A percentile compares a stretch with the other conserved stretches of the same genome.
Evolutionary conservation across 1,140 invertebrate species (phyloP).

Genomic region (Spodoptera frugiperda): DNA sequence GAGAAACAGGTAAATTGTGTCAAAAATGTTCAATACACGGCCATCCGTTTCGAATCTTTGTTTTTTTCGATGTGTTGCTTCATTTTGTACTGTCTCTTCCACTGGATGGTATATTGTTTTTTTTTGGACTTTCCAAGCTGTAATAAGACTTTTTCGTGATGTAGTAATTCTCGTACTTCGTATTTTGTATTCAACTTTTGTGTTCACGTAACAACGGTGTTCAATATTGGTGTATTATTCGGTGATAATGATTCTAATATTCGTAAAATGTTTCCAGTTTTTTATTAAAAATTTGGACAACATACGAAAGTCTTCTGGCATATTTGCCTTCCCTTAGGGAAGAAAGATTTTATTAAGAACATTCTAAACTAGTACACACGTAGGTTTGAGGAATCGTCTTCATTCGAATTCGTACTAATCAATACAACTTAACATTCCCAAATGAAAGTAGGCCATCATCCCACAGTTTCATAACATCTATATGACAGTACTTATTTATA

Average conservation of each 20-base stretch:
- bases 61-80: conserved; percentile 12
- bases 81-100: conserved; percentile 15
- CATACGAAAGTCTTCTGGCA: no score
- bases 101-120: neutral
- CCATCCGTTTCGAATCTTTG: conserved; percentile 17
- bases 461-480: neutral
- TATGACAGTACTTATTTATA: conserved; percentile 36
- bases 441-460: neutral
- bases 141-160: neutral
- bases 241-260: no score
- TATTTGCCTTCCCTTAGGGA: no score
- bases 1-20: conserved; percentile 28
- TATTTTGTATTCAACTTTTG: no score
- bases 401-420: neutral
- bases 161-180: neutral
- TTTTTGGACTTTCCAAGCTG: conserved; percentile 1
- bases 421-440: neutral
- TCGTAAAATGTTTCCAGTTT: no score
- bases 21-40: conserved; percentile 35
- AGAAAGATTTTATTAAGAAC: no score
- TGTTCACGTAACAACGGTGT: no score
- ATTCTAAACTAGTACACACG: no score
- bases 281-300: no score
- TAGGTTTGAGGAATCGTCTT: no score
- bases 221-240: no score